Percentiles rank a stretch among this genome's conserved stretches.
Conservation (phyloP, 2,888 invertebrate species). For the Pristionchus entomophagus region DNA sequence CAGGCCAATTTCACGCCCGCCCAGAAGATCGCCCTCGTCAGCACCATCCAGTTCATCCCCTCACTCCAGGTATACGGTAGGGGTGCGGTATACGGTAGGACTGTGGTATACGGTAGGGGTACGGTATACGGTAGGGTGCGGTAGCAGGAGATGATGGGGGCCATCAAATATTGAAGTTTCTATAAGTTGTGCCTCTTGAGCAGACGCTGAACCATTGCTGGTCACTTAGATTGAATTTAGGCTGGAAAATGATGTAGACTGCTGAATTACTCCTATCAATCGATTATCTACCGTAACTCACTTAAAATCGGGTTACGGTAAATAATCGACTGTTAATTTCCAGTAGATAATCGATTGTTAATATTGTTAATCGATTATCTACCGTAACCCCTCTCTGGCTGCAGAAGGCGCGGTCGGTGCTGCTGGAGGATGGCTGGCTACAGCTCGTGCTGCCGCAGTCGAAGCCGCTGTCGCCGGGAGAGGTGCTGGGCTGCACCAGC, state of each 20-base stretch:
- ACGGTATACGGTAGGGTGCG: too few species aligned
- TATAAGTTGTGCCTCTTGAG: too few species aligned
- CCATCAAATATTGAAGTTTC: too few species aligned
- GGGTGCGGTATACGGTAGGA: too few species aligned
- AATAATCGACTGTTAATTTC: neutral
- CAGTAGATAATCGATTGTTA: neutral
- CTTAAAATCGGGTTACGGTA: neutral
- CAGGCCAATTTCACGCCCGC: conserved; percentile 54
- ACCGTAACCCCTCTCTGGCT: neutral
- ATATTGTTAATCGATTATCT: neutral
- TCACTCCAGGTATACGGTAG: conserved; percentile 84
- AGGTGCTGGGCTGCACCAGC: conserved; percentile 98
- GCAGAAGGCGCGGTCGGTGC: conserved; percentile 53
- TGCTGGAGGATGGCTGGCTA: conserved; percentile 65
- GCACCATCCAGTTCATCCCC: conserved; percentile 97
- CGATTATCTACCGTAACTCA: too few species aligned
- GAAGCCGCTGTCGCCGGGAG: conserved; percentile 95
- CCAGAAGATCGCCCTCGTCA: conserved; percentile 86
- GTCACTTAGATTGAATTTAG: too few species aligned
- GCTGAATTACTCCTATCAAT: too few species aligned
- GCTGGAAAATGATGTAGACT: too few species aligned
- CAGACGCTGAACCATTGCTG: too few species aligned
- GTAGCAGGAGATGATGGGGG: too few species aligned
- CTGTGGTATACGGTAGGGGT: too few species aligned
- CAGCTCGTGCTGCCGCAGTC: conserved; percentile 84